Evolutionary conservation across 92 coral and sea anemone species (phyloP), one percentile per base, ranked within the genome.

Genomic region (Scolanthus callimorphus): DNA sequence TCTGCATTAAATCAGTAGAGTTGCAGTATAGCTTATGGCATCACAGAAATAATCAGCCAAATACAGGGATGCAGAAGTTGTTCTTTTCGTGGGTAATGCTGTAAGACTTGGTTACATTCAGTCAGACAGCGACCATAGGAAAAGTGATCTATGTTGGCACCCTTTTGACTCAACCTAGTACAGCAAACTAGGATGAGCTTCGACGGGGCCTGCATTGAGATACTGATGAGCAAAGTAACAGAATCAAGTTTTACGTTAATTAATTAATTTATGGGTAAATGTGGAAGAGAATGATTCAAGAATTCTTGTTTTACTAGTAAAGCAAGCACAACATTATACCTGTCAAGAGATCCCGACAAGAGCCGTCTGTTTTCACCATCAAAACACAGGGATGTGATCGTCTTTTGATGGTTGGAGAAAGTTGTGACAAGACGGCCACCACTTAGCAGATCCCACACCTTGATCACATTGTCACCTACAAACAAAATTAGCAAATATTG

Each of bases 331-430:
- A n/a, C n/a, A n/a, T n/a, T n/a, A 34, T 34, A 91, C 97, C 95
- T 84, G 47, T 92, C 98, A 44, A 88, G 73, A 20, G 98, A 92
- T n/a, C 86, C 98, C 29, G 98, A 88, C 41, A 92, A 57, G 3
- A 92, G 87, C 54, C 92, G 69, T 34, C 60, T 62, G 21, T 59
- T 67, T 50, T 80, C 82, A 15, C 98, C 98, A 88, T 92, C 98
- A 74, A 92, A 84, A 48, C 96, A 92, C 0, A 92, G 73, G 24
- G 96, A 76, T 53, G 98, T 92, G 47, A 92, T 82, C 2, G 98
- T 92, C 74, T 92, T 92, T 68, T 88, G 98, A 62, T 92, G 98
- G 69, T 92, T 92, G 30, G 98, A 88, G 66, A 92, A 88, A 29
- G 87, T 84, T 8, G 98, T 83, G 24, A 92, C 49, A 15, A 92